Percentiles rank a stretch among this genome's conserved stretches.
Evolutionary conservation across 37 sponge, comb jelly and placozoan genomes (phyloP).

Genomic region (Theonella swinhoei): DNA sequence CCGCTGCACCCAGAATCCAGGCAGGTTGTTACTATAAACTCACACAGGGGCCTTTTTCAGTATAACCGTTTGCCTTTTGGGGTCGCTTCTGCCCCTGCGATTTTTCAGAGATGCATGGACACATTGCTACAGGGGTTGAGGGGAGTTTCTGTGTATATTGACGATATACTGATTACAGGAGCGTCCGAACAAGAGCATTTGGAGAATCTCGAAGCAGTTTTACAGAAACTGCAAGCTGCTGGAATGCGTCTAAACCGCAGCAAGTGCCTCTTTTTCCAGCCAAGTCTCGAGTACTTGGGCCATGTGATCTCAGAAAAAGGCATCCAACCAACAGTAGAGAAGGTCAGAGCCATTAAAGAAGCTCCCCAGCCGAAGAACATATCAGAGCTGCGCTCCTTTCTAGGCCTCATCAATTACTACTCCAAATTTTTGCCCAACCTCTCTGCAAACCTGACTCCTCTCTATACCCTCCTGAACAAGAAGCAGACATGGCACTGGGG

Average conservation of each 20-base stretch:
- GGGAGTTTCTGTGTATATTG: constrained; percentile 25
- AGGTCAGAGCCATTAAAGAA: constrained; percentile 20
- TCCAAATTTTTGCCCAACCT: no score
- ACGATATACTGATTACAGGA: constrained; percentile 16
- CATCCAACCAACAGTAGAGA: constrained; percentile 10
- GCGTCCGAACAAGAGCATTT: constrained; percentile 7
- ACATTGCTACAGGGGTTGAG: constrained; percentile 27
- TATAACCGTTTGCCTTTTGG: no score
- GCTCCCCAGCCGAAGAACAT: constrained; percentile 24
- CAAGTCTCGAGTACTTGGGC: constrained; percentile 8
- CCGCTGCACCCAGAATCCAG: constrained; percentile 29
- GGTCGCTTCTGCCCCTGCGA: constrained; percentile 47
- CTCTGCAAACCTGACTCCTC: no score
- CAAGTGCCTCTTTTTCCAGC: constrained; percentile 14
- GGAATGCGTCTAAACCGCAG: constrained; percentile 9
- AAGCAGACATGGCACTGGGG: no score
- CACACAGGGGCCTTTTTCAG: constrained; percentile 55
- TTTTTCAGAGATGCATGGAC: constrained; percentile 43
- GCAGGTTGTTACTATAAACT: constrained; percentile 41
- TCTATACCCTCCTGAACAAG: no score
- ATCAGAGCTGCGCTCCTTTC: constrained; percentile 25
- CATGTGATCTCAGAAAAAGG: constrained; percentile 13
- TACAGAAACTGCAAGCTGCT: neutral
- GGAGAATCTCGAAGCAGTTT: neutral
- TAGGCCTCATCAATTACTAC: no score